A percentile compares a stretch with the other conserved stretches of the same genome.
phyloP scores from a whole-genome alignment of 2,888 invertebrate genomes.

The Liopterus haemorrhoidalis region DNA sequence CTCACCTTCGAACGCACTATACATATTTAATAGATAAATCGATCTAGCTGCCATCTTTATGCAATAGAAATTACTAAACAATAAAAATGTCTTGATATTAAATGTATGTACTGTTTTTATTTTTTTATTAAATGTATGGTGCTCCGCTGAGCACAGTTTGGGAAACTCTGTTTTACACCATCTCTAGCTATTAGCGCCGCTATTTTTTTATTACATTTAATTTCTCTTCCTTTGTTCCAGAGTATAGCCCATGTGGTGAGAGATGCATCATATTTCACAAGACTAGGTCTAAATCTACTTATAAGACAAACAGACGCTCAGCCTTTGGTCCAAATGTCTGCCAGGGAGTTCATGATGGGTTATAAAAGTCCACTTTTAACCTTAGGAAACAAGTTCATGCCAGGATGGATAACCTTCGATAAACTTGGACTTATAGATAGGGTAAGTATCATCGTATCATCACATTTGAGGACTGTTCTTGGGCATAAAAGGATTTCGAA shows the following conservation, averaged over 20 bases:
- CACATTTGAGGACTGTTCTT: not conserved
- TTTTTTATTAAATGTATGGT: too few species aligned
- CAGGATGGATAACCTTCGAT: conserved; percentile 80
- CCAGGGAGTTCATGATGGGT: conserved; percentile 84
- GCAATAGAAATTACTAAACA: too few species aligned
- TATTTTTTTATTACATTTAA: too few species aligned
- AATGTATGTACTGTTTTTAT: too few species aligned
- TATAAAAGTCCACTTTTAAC: conserved; percentile 76
- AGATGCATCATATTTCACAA: conserved; percentile 57
- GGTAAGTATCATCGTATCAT: conserved; percentile 51
- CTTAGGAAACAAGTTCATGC: conserved; percentile 74
- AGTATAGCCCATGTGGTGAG: conserved; percentile 71
- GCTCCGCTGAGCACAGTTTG: too few species aligned
- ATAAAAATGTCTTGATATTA: too few species aligned
- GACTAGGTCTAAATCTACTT: conserved; percentile 64
- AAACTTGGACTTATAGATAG: conserved; percentile 83
- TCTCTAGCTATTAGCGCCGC: too few species aligned
- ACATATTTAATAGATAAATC: too few species aligned
- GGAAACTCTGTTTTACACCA: too few species aligned
- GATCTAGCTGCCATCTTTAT: too few species aligned
- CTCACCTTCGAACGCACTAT: too few species aligned
- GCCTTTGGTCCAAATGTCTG: conserved; percentile 74
- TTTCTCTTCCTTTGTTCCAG: conserved; percentile 51
- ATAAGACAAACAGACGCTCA: conserved; percentile 61
- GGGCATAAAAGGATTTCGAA: not conserved